Conservation (phyloP, 2,888 invertebrate genomes). For the Thymelicus lineola region DNA sequence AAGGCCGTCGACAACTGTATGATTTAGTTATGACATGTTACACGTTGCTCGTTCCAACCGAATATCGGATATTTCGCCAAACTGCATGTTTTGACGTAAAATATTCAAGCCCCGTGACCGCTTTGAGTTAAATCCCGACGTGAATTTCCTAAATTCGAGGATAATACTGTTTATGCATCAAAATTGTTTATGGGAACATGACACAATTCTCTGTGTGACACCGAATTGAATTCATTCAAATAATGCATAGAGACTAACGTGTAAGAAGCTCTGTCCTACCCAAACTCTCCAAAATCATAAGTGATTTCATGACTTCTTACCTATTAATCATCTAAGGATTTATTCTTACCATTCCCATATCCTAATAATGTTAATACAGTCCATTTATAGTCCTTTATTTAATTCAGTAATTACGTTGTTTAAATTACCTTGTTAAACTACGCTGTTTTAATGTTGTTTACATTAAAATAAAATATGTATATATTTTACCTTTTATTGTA, state of each 20-base stretch:
- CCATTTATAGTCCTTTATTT: too few relatives aligned
- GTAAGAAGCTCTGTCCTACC: not conserved
- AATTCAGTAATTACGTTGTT: too few relatives aligned
- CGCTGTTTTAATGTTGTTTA: too few relatives aligned
- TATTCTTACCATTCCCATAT: too few relatives aligned
- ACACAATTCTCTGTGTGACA: slow-evolving; percentile 3
- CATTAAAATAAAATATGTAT: too few relatives aligned
- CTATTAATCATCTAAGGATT: too few relatives aligned
- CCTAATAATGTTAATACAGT: too few relatives aligned
- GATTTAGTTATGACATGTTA: slow-evolving; percentile 32
- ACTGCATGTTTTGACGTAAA: slow-evolving; percentile 42
- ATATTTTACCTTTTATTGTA: too few relatives aligned
- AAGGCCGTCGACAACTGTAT: slow-evolving; percentile 19
- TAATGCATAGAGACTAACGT: not conserved
- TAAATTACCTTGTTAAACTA: too few relatives aligned
- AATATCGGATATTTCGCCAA: slow-evolving; percentile 37
- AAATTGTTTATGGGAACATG: slow-evolving; percentile 16
- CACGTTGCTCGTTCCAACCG: slow-evolving; percentile 13
- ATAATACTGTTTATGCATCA: slow-evolving; percentile 24
- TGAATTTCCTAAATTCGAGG: slow-evolving; percentile 30
- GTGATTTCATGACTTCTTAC: too few relatives aligned
- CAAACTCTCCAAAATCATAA: too few relatives aligned
- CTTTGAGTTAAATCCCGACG: slow-evolving; percentile 38
- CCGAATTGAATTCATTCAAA: not conserved
- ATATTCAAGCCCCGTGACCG: slow-evolving; percentile 43